Conservation (phyloP, 1,140 invertebrate species). For the Brachystomella parvula region DNA sequence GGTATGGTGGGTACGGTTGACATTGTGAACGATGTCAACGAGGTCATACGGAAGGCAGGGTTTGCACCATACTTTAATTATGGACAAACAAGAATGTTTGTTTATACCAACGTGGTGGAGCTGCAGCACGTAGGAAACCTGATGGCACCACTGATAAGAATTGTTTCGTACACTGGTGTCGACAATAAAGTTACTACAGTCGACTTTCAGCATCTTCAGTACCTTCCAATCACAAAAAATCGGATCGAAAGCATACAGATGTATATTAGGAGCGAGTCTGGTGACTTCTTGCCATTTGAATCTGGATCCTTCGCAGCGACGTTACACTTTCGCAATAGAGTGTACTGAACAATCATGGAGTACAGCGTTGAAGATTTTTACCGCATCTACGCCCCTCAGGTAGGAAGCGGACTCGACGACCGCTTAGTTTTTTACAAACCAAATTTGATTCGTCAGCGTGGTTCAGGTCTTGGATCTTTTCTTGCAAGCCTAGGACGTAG, state of each 20-base stretch:
- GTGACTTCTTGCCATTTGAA: conserved; percentile 9
- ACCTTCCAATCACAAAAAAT: not conserved
- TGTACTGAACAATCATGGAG: not conserved
- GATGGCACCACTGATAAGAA: conserved; percentile 38
- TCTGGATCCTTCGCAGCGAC: conserved; percentile 11
- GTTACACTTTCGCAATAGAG: conserved; percentile 4
- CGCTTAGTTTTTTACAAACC: not conserved
- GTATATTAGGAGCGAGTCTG: conserved; percentile 13
- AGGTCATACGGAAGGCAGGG: not conserved
- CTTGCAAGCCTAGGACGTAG: not conserved
- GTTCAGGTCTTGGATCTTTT: conserved; percentile 5
- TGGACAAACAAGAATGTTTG: conserved; percentile 27
- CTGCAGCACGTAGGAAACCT: conserved; percentile 41
- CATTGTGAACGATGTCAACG: not conserved
- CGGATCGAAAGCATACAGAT: conserved; percentile 14
- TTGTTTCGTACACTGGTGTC: not conserved
- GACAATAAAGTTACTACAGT: not conserved
- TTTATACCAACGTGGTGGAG: conserved; percentile 41
- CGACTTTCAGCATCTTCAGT: conserved; percentile 13
- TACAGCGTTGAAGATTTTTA: not conserved
- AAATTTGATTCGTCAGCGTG: not conserved
- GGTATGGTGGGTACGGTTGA: too few species aligned
- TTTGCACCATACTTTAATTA: not conserved
- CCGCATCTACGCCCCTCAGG: not conserved
- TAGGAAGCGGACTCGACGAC: not conserved